These are phyloP conservation scores for Agrypnia vestita DNA, from an alignment of 1,140 invertebrate species.

Conservation along the genomic window DNA sequence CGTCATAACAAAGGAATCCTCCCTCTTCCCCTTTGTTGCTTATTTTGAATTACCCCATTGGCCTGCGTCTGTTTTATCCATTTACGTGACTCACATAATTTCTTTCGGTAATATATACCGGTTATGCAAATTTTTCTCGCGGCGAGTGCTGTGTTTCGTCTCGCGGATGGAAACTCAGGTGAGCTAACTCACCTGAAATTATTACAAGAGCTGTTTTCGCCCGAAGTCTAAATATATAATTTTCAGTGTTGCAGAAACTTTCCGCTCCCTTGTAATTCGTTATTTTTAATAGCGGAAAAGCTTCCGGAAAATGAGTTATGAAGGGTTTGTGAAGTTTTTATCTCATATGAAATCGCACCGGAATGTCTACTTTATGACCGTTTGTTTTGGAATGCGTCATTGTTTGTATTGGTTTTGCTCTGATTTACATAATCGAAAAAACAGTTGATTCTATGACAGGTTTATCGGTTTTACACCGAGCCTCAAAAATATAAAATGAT, in stretches of 20 bases:
- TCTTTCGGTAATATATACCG: conserved; percentile 28
- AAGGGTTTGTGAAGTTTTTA: too few relatives aligned
- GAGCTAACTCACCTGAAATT: not conserved
- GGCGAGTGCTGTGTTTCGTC: not conserved
- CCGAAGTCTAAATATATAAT: not conserved
- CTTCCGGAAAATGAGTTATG: too few relatives aligned
- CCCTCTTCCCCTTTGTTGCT: not conserved
- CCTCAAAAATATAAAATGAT: too few relatives aligned
- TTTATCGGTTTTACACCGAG: too few relatives aligned
- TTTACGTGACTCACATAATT: conserved; percentile 45
- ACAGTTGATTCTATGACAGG: too few relatives aligned
- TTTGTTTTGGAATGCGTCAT: too few relatives aligned
- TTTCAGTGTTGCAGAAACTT: not conserved
- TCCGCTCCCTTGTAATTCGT: not conserved
- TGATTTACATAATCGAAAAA: too few relatives aligned
- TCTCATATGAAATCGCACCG: too few relatives aligned
- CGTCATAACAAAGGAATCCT: conserved; percentile 18
- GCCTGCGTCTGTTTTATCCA: not conserved
- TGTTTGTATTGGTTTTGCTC: too few relatives aligned
- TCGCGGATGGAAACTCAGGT: not conserved
- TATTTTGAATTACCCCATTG: not conserved
- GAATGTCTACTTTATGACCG: too few relatives aligned
- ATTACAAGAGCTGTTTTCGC: not conserved
- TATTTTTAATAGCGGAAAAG: not conserved
- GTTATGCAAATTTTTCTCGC: conserved; percentile 39